phyloP scores from a whole-genome alignment of 2,888 invertebrate genomes.

The Apodemia zela region DNA sequence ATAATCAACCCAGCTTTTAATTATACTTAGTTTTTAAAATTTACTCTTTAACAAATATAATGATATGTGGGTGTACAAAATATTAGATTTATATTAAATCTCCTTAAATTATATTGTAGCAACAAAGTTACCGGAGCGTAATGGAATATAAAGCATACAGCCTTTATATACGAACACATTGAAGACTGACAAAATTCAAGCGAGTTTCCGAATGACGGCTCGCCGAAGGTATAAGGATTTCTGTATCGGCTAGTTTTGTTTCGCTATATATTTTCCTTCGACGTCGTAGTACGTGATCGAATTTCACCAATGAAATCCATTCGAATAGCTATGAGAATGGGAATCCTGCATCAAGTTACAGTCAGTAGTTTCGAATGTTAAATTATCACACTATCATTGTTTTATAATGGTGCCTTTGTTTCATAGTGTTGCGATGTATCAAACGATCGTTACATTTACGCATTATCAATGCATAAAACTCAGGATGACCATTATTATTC shows the following conservation, averaged over 20 bases:
- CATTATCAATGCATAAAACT: too few relatives aligned
- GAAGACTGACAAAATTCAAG: constrained; percentile 58
- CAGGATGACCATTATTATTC: too few relatives aligned
- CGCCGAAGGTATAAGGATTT: constrained; percentile 31
- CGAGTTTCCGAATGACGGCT: constrained; percentile 37
- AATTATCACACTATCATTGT: neutral
- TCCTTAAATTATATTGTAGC: constrained; percentile 13
- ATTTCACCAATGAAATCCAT: constrained; percentile 30
- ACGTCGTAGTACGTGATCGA: constrained; percentile 30
- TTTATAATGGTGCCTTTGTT: neutral
- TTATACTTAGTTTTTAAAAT: too few relatives aligned
- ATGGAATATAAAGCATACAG: constrained; percentile 66
- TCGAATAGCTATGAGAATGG: constrained; percentile 23
- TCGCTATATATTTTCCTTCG: constrained; percentile 28
- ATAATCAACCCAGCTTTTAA: too few relatives aligned
- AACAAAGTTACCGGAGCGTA: constrained; percentile 48
- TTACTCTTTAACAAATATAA: too few relatives aligned
- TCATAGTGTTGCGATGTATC: too few relatives aligned
- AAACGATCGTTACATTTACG: too few relatives aligned
- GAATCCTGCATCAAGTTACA: constrained; percentile 7
- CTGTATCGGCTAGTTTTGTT: constrained; percentile 30
- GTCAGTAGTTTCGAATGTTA: neutral
- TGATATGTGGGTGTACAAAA: neutral
- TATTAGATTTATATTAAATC: neutral
- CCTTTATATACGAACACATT: constrained; percentile 49